Conservation (phyloP, 53 echinoderm and acorn worm species). For the Echinarachnius parma region DNA sequence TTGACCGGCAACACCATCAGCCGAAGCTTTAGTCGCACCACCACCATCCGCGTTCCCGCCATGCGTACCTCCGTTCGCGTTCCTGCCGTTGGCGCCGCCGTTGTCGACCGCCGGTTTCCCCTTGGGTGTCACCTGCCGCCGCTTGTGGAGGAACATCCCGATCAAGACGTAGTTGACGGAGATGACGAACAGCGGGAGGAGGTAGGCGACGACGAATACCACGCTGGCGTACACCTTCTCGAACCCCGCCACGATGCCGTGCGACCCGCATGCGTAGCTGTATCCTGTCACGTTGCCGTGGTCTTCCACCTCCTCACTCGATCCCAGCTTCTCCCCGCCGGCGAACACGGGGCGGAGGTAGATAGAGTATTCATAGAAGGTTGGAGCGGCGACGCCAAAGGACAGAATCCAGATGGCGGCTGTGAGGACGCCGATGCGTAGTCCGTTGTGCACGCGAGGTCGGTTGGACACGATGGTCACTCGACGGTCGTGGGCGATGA, state of each 20-base stretch:
- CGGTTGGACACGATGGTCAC: constrained; percentile 11
- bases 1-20: no score
- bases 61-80: background rate
- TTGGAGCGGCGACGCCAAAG: constrained; percentile 37
- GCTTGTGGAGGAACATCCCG: constrained; percentile 18
- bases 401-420: constrained; percentile 30
- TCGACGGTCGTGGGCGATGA: constrained; percentile 55
- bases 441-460: background rate
- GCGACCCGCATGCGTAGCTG: constrained; percentile 55
- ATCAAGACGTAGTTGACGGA: constrained; percentile 43
- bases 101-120: background rate
- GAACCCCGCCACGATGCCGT: constrained; percentile 40
- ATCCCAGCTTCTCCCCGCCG: no score
- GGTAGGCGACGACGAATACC: constrained; percentile 33
- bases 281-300: constrained; percentile 27
- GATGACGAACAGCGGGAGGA: constrained; percentile 51
- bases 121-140: constrained; percentile 7
- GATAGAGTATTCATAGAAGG: constrained; percentile 62
- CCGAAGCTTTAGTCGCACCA: background rate
- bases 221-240: constrained; percentile 49
- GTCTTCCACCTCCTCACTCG: constrained; percentile 27
- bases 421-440: background rate
- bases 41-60: background rate
- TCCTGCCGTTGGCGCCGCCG: background rate
- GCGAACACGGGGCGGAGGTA: constrained; percentile 20